These are phyloP conservation scores for Paelopatides confundens DNA, from an alignment of 53 echinoderm and acorn worm genomes.

Conservation along the genomic window DNA sequence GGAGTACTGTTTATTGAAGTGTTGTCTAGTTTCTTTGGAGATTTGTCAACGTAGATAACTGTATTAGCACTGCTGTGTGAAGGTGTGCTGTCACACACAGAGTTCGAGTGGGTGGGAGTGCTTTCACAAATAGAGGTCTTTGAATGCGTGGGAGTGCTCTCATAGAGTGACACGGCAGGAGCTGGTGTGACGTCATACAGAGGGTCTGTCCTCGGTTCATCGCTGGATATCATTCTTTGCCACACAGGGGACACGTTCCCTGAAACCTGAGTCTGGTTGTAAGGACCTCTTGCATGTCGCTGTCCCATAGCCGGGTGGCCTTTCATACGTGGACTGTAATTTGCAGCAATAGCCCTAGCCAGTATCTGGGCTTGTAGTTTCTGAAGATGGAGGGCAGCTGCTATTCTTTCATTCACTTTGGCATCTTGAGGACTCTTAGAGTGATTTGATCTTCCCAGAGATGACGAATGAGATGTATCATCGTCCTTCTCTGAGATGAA, in stretches of 20 bases:
- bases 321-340: constrained; percentile 49
- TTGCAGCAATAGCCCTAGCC: constrained; percentile 48
- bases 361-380: constrained; percentile 61
- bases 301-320: constrained; percentile 39
- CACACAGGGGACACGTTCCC: constrained; percentile 85
- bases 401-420: constrained; percentile 55
- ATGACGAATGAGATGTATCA: constrained; percentile 59
- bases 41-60: constrained; percentile 27
- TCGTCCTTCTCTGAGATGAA: constrained; percentile 86
- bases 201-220: constrained; percentile 42
- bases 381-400: constrained; percentile 58
- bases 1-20: constrained; percentile 74
- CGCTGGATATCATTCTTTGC: constrained; percentile 73
- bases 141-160: constrained; percentile 19
- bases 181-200: constrained; percentile 32
- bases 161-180: constrained; percentile 31
- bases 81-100: constrained; percentile 52
- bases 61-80: constrained; percentile 58
- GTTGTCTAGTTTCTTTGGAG: constrained; percentile 48
- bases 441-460: constrained; percentile 19
- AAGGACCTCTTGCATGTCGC: constrained; percentile 15
- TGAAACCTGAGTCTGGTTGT: constrained; percentile 51
- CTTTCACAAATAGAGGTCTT: constrained; percentile 61
- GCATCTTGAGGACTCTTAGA: constrained; percentile 46
- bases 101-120: constrained; percentile 61